Base-by-base conservation (phyloP, 2,888 invertebrate species). In the Agrochola lota region DNA sequence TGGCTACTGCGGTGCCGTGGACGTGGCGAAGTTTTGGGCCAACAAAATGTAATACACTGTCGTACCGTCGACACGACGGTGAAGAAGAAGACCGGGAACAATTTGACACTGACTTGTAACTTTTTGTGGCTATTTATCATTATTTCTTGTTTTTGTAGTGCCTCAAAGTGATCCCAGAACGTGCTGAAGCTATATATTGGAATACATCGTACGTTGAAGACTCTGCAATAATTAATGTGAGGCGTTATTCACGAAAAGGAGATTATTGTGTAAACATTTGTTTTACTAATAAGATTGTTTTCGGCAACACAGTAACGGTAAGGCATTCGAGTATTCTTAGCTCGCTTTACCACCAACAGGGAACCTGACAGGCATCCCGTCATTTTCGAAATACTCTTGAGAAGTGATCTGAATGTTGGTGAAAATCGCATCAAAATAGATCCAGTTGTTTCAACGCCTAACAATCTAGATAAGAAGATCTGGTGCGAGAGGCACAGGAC, bases 81-180 rank as follows among this genome's bases (percentile, higher is more conserved):
- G 40, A 43, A 43, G 55, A 23, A 11, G n/a, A 11, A 55, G n/a
- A 55, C n/a, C 4, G n/a, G 11, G 55, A n/a, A 57, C 12, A 57
- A 26, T 40, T 40, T 23, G 23, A n/a, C 8, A 30, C 8, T 4
- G 23, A 63, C 1, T 4, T 15, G 23, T 64, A 64, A n/a, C n/a
- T 43, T 35, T 35, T 35, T 35, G 35, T 35, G 35, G 35, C 35
- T 30, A 30, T 30, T 30, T 30, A 35, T 35, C 35, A 35, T 35
- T 35, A 35, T 35, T 35, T 66, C n/a, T n/a, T 66, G 9, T 17
- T 6, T 76, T 46, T 77, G 49, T 57, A 78, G 78, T 78, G 78
- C 23, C 52, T 78, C 20, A 77, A 59, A 55, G 0, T 59, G 20
- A 71, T 78, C n/a, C 78, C 77, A 26, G 78, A 78, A n/a, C 78